A percentile compares a stretch with the other conserved stretches of the same genome.
These are phyloP conservation scores for Oikopleura dioica DNA, from an alignment of 23 tunicate genomes.

Conservation along the genomic window DNA sequence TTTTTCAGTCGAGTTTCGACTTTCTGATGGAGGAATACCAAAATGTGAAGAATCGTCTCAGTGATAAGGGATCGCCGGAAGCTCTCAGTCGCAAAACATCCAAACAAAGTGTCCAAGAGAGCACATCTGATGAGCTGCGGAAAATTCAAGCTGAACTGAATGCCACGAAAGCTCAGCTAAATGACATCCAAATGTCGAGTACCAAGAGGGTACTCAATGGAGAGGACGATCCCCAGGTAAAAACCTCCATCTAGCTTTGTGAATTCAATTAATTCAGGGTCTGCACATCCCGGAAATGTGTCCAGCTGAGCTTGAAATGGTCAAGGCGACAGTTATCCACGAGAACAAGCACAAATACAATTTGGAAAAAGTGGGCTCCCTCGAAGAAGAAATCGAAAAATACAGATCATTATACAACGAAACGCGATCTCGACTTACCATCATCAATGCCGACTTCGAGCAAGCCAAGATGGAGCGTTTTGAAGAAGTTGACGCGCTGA, in stretches of 20 bases:
- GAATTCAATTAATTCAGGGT: not conserved
- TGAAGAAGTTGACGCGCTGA: not conserved
- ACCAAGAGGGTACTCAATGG: not conserved
- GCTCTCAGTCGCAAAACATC: not conserved
- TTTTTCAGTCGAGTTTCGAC: too few relatives aligned
- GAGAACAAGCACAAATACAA: not conserved
- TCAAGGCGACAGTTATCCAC: not conserved
- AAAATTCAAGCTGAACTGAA: not conserved
- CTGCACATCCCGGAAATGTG: not conserved
- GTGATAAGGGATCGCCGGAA: not conserved
- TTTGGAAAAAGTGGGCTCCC: not conserved
- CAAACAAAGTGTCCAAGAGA: not conserved
- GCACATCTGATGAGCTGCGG: not conserved
- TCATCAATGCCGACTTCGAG: not conserved
- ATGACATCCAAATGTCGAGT: not conserved
- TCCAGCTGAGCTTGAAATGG: constrained; percentile 6
- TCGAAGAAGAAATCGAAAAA: constrained; percentile 5
- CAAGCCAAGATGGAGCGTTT: not conserved
- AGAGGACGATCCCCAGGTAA: not conserved
- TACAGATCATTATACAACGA: not conserved
- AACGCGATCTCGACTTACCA: not conserved
- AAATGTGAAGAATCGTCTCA: not conserved
- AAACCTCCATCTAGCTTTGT: not conserved
- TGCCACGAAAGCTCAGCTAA: not conserved
- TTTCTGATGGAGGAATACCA: too few relatives aligned